A percentile compares a stretch with the other conserved stretches of the same genome.
These are phyloP conservation scores for Trichacis sp. DNA, from an alignment of 2,888 invertebrate genomes.

Conservation along the genomic window DNA sequence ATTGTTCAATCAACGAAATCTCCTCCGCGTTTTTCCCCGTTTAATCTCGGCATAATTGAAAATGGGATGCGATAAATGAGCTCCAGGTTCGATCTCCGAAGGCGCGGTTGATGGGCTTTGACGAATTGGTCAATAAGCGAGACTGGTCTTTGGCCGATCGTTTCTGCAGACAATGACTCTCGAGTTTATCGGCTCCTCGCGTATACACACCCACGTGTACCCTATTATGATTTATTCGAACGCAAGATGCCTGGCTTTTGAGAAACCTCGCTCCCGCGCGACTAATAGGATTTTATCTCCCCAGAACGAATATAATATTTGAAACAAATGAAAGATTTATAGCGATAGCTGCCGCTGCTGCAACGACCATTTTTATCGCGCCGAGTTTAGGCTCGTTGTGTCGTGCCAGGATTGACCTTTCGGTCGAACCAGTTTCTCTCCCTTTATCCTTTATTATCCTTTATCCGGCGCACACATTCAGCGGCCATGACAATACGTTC, in stretches of 20 bases:
- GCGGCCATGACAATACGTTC: neutral
- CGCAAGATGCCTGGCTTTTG: slow-evolving; percentile 26
- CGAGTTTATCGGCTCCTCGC: slow-evolving; percentile 42
- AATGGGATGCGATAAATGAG: slow-evolving; percentile 11
- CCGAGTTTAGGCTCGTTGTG: slow-evolving; percentile 35
- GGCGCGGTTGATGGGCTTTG: slow-evolving; percentile 22
- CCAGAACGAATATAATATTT: slow-evolving; percentile 8
- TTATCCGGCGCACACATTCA: slow-evolving; percentile 19
- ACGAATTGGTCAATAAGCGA: slow-evolving; percentile 45
- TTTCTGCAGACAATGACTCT: slow-evolving; percentile 42
- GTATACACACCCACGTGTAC: slow-evolving; percentile 38
- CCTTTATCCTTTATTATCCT: no score
- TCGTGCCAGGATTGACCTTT: slow-evolving; percentile 38
- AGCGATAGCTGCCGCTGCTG: neutral
- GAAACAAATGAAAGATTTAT: slow-evolving; percentile 8
- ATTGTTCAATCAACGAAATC: slow-evolving; percentile 2
- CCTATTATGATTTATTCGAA: slow-evolving; percentile 42
- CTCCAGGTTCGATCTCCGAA: no score
- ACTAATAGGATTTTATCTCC: slow-evolving; percentile 31
- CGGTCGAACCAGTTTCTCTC: slow-evolving; percentile 37
- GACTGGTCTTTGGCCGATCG: slow-evolving; percentile 24
- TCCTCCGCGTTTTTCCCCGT: slow-evolving; percentile 30
- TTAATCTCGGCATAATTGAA: no score
- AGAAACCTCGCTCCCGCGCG: slow-evolving; percentile 27
- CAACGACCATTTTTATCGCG: slow-evolving; percentile 15